Conservation (phyloP, 2,888 invertebrate species). For the Dicyrtomina minuta region DNA sequence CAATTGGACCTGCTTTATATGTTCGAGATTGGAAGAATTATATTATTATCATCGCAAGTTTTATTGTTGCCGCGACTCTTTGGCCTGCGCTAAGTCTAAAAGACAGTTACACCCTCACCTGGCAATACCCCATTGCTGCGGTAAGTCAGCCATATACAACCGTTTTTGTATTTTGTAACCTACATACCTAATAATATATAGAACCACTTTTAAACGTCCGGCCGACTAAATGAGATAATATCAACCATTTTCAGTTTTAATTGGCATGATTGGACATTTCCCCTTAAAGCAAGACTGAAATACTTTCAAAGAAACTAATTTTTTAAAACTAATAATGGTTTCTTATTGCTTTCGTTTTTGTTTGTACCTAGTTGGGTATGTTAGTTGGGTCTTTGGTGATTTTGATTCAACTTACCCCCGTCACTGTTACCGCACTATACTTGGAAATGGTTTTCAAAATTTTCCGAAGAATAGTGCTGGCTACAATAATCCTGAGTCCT, state of each 20-base stretch:
- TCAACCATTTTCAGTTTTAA: too few relatives aligned
- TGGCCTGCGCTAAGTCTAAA: constrained; percentile 14
- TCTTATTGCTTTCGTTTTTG: too few relatives aligned
- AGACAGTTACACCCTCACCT: background rate
- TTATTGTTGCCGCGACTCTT: background rate
- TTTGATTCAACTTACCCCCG: constrained; percentile 12
- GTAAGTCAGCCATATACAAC: background rate
- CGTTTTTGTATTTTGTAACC: background rate
- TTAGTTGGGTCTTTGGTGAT: constrained; percentile 12
- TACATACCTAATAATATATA: background rate
- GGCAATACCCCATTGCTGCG: constrained; percentile 20
- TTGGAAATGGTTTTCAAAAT: constrained; percentile 27
- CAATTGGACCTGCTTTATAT: constrained; percentile 1
- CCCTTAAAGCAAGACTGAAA: too few relatives aligned
- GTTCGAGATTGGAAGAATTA: constrained; percentile 21
- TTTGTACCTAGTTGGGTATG: constrained; percentile 8
- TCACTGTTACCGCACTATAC: constrained; percentile 18
- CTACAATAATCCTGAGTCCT: background rate
- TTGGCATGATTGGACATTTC: too few relatives aligned
- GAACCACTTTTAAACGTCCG: too few relatives aligned
- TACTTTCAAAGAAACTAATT: too few relatives aligned
- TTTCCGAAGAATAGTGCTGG: background rate
- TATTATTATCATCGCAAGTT: background rate
- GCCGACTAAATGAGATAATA: too few relatives aligned
- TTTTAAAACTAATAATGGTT: too few relatives aligned